A percentile compares a stretch with the other conserved stretches of the same genome.
phyloP scores from a whole-genome alignment of 2,113 vertebrate species.

The Tragelaphus buxtoni region DNA sequence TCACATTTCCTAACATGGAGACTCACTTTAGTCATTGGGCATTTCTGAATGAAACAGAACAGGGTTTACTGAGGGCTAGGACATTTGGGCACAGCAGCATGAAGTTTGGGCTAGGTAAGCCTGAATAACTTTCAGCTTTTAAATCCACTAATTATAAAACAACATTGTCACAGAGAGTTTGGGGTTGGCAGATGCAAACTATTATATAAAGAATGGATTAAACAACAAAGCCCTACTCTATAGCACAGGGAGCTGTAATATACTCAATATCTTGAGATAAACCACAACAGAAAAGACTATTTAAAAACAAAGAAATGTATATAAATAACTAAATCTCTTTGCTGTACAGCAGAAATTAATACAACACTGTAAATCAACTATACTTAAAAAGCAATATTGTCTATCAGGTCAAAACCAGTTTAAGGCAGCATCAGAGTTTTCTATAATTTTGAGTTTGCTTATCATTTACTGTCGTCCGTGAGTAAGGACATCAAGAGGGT shows the following conservation, averaged over 20 bases:
- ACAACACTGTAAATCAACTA: neutral
- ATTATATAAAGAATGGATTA: neutral
- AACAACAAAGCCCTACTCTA: neutral
- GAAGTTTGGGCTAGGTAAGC: neutral
- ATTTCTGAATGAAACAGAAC: neutral
- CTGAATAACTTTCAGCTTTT: neutral
- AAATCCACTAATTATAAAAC: neutral
- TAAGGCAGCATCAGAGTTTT: neutral
- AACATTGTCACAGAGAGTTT: neutral
- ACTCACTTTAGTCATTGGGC: neutral
- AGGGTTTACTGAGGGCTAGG: neutral
- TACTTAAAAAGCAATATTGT: neutral
- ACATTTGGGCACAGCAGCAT: neutral
- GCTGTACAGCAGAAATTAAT: neutral
- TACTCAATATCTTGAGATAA: neutral
- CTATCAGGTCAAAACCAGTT: neutral
- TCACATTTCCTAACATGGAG: neutral
- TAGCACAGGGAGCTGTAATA: neutral
- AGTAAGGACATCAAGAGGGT: neutral
- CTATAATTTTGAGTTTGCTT: neutral
- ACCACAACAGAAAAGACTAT: neutral
- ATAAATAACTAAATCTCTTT: neutral
- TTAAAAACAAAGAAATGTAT: neutral
- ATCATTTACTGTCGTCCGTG: neutral
- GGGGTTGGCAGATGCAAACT: neutral